phyloP scores from a whole-genome alignment of 2,797 vertebrate species.

The Phalanger gymnotis region DNA sequence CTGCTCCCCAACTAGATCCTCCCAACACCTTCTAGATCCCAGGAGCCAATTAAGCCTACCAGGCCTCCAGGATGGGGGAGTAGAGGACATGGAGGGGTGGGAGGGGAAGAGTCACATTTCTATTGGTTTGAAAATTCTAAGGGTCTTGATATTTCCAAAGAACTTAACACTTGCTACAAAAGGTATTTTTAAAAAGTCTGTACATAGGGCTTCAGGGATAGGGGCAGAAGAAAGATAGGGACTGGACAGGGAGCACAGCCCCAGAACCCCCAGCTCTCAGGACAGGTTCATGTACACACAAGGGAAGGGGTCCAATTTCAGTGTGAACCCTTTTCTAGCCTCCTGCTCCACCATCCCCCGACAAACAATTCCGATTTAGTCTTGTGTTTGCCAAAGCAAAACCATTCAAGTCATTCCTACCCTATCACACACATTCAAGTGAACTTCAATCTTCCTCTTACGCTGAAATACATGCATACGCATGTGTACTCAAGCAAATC shows the following conservation, averaged over 20 bases:
- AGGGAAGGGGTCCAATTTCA: not conserved
- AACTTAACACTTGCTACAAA: slow-evolving; percentile 76
- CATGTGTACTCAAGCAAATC: too few species aligned
- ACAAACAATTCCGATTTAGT: not conserved
- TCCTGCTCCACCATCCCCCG: not conserved
- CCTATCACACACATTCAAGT: not conserved
- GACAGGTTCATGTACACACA: not conserved
- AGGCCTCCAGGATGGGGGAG: not conserved
- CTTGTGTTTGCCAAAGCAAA: not conserved
- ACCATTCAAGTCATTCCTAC: not conserved
- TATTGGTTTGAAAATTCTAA: slow-evolving; percentile 80
- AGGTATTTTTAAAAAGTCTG: slow-evolving; percentile 78
- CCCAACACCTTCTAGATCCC: slow-evolving; percentile 31
- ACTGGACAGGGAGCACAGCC: not conserved
- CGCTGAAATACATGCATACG: too few species aligned
- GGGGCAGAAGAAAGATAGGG: not conserved
- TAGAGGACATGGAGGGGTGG: not conserved
- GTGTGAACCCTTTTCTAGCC: not conserved
- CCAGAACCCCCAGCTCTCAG: not conserved
- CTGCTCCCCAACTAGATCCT: slow-evolving; percentile 6
- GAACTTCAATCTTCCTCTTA: not conserved
- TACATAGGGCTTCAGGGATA: slow-evolving; percentile 62
- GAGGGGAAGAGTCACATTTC: slow-evolving; percentile 55
- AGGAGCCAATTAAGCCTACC: not conserved
- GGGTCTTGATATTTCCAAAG: slow-evolving; percentile 78